A percentile compares a stretch with the other conserved stretches of the same genome.
These are phyloP conservation scores for Pachliopta kotzebuea DNA, from an alignment of 2,888 invertebrate genomes.

Conservation along the genomic window DNA sequence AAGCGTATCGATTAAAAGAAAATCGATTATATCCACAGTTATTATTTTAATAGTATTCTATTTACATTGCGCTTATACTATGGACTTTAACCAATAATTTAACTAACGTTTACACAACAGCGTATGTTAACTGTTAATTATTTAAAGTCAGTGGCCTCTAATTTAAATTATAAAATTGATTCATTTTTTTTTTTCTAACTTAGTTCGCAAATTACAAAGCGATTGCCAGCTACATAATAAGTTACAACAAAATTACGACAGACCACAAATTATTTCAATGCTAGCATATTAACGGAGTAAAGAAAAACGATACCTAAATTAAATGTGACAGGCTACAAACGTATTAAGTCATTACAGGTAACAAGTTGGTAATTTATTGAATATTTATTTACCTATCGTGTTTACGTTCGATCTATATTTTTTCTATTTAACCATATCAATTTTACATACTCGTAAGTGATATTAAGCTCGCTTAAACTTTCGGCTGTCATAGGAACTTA, in stretches of 20 bases:
- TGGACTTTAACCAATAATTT: conserved; percentile 43
- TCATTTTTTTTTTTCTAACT: not conserved
- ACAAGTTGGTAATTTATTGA: not conserved
- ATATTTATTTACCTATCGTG: conserved; percentile 5
- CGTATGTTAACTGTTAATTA: conserved; percentile 1
- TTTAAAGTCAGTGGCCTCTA: conserved; percentile 27
- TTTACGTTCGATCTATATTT: no score
- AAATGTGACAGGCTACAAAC: conserved; percentile 14
- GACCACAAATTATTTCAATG: conserved; percentile 11
- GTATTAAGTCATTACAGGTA: conserved; percentile 12
- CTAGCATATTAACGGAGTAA: not conserved
- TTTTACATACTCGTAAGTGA: no score
- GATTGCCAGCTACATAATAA: not conserved
- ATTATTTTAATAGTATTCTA: conserved; percentile 44
- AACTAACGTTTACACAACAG: conserved; percentile 3
- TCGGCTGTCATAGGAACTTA: no score
- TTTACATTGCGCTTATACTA: conserved; percentile 35
- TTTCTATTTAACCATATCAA: no score
- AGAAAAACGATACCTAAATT: conserved; percentile 9
- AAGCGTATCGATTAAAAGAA: no score
- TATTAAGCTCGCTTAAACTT: no score
- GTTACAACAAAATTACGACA: not conserved
- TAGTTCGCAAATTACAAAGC: not conserved
- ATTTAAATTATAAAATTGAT: conserved; percentile 28
- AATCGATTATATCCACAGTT: conserved; percentile 18